These are phyloP conservation scores for Lasius fuliginosus DNA, from an alignment of 2,888 invertebrate species.

Conservation along the genomic window DNA sequence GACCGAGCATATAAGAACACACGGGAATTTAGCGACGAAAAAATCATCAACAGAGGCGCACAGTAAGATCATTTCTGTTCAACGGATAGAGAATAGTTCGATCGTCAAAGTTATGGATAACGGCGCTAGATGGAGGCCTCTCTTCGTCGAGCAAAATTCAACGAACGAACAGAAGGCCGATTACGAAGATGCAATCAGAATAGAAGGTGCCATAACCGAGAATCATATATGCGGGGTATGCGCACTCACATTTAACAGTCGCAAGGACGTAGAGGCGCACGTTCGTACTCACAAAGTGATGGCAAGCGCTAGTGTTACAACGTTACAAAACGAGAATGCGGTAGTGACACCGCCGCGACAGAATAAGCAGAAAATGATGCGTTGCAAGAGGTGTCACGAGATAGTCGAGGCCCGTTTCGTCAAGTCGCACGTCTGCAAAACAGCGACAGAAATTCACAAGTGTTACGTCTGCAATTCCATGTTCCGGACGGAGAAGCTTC, in stretches of 20 bases:
- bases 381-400: conserved; percentile 84
- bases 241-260: conserved; percentile 73
- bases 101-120: conserved; percentile 19
- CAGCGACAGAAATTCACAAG: conserved; percentile 70
- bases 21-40: not conserved
- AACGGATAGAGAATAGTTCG: conserved; percentile 8
- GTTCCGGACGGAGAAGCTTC: conserved; percentile 75
- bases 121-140: not conserved
- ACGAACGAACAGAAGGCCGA: conserved; percentile 25
- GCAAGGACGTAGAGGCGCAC: conserved; percentile 79
- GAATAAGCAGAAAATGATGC: conserved; percentile 81
- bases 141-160: not conserved
- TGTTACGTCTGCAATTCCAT: conserved; percentile 77
- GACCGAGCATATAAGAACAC: not conserved
- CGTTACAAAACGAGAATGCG: not conserved
- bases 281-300: conserved; percentile 73
- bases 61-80: not conserved
- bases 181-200: conserved; percentile 26
- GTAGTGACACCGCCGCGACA: conserved; percentile 4
- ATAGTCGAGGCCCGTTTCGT: conserved; percentile 83
- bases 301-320: too few relatives aligned
- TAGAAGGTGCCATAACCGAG: conserved; percentile 34
- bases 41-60: conserved; percentile 2
- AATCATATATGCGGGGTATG: conserved; percentile 81
- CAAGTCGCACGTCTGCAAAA: conserved; percentile 81